Percentiles rank a stretch among this genome's conserved stretches.
phyloP scores from a whole-genome alignment of 2,888 invertebrate genomes.

The Conomelus anceps region DNA sequence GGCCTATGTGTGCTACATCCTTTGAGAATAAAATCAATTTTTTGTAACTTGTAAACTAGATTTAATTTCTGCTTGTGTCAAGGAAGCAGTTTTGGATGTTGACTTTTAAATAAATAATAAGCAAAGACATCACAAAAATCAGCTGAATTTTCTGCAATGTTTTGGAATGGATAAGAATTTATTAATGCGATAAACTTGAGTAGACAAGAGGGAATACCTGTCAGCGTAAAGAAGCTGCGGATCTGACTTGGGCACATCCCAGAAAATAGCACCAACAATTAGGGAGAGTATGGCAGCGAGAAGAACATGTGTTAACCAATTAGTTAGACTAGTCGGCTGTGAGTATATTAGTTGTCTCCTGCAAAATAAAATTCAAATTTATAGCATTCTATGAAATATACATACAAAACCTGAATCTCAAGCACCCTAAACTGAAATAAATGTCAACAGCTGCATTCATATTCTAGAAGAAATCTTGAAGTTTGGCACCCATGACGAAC shows the following conservation, averaged over 20 bases:
- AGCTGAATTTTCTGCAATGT: not conserved
- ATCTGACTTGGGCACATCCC: constrained; percentile 77
- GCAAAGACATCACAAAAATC: not conserved
- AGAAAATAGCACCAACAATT: constrained; percentile 78
- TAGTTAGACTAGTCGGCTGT: constrained; percentile 47
- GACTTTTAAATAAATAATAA: not conserved
- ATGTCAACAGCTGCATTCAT: too few relatives aligned
- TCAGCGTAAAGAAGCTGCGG: constrained; percentile 46
- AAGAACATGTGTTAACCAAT: constrained; percentile 69
- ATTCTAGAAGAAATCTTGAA: too few relatives aligned
- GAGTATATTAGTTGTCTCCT: constrained; percentile 45
- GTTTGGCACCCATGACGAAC: too few relatives aligned
- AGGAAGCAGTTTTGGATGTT: too few relatives aligned
- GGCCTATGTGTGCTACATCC: too few relatives aligned
- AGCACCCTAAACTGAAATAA: too few relatives aligned
- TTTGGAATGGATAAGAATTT: not conserved
- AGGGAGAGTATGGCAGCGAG: constrained; percentile 76
- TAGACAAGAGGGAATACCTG: too few relatives aligned
- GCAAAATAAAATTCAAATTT: constrained; percentile 33
- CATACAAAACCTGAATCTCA: not conserved
- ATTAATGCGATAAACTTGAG: too few relatives aligned
- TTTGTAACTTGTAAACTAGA: too few relatives aligned
- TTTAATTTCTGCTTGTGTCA: too few relatives aligned
- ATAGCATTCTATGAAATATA: not conserved
- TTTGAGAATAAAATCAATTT: too few relatives aligned